phyloP scores from a whole-genome alignment of 2,888 invertebrate species.

The Automeris io region DNA sequence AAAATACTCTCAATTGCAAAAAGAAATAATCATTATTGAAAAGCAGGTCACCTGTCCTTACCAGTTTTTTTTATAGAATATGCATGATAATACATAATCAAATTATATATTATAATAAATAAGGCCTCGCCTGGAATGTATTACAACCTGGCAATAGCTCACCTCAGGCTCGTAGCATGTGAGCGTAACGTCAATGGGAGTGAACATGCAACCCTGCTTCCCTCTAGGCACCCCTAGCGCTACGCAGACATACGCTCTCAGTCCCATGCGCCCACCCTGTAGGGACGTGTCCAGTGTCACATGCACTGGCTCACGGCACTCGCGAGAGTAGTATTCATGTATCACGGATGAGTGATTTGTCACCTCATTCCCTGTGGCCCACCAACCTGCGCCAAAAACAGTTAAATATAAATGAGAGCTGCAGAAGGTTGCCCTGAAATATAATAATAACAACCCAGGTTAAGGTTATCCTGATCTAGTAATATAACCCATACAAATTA shows the following conservation, averaged over 20 bases:
- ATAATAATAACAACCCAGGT: no score
- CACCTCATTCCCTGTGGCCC: conserved; percentile 98
- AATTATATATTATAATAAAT: no score
- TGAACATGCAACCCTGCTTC: conserved; percentile 96
- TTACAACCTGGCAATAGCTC: no score
- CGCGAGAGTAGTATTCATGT: conserved; percentile 97
- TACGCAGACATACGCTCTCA: conserved; percentile 95
- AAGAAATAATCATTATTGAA: no score
- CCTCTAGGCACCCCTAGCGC: conserved; percentile 96
- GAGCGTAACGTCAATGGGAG: conserved; percentile 93
- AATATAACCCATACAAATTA: no score
- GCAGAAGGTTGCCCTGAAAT: neutral
- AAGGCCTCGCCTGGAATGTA: no score
- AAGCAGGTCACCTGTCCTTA: no score
- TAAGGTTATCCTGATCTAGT: no score
- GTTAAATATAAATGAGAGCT: neutral
- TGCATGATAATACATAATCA: no score
- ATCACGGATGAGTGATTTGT: conserved; percentile 98
- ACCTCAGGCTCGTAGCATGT: conserved; percentile 95
- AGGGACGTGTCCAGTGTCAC: conserved; percentile 96
- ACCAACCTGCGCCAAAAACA: conserved; percentile 83
- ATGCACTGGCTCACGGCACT: conserved; percentile 96
- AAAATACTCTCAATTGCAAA: no score
- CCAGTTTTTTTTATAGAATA: no score
- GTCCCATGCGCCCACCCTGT: conserved; percentile 91